Evolutionary conservation across 1,140 invertebrate species (phyloP).

Genomic region (Papilio glaucus): DNA sequence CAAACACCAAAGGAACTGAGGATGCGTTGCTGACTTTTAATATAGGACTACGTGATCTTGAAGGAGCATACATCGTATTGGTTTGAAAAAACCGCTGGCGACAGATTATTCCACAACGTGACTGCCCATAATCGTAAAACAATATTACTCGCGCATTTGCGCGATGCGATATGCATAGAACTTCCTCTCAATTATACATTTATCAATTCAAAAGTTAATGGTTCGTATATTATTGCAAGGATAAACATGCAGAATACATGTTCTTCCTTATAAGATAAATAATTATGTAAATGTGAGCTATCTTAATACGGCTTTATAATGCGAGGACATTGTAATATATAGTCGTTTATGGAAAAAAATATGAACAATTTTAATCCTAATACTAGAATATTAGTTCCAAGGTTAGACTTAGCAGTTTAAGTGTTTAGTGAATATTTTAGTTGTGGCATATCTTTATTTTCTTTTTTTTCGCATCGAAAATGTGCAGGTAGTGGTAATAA

Average conservation of each 20-base stretch:
- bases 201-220: not conserved
- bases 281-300: not conserved
- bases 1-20: too few species aligned
- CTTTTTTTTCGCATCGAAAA: too few species aligned
- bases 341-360: not conserved
- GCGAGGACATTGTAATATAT: not conserved
- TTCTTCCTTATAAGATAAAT: not conserved
- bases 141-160: not conserved
- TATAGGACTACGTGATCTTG: too few species aligned
- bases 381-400: too few species aligned
- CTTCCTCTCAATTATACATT: not conserved
- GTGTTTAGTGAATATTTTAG: too few species aligned
- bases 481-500: too few species aligned
- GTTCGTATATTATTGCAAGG: not conserved
- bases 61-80: not conserved
- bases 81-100: too few species aligned
- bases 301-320: not conserved
- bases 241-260: not conserved
- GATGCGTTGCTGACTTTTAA: too few species aligned
- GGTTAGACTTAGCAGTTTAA: too few species aligned
- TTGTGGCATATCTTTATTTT: too few species aligned
- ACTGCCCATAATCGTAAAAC: not conserved
- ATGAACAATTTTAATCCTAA: too few species aligned
- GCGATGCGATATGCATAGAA: not conserved
- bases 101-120: too few species aligned